Conservation (phyloP, 2,113 vertebrate species). For the Podarcis raffonei region DNA sequence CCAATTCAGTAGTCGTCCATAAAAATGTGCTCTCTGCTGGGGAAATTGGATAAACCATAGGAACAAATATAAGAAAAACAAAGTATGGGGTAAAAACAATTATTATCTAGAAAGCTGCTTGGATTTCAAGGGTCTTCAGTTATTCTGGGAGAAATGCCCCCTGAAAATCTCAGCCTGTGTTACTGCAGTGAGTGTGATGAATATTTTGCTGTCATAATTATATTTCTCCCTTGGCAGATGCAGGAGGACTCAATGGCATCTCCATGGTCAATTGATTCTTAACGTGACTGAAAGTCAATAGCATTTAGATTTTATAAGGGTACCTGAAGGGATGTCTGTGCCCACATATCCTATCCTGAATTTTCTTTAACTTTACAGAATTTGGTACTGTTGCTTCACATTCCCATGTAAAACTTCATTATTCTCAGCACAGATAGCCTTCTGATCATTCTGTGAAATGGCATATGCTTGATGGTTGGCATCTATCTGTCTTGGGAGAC, state of each 20-base stretch:
- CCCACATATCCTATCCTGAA: not conserved
- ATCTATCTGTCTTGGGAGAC: no score
- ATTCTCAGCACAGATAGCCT: not conserved
- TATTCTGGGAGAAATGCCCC: not conserved
- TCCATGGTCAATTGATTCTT: not conserved
- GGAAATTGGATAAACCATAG: constrained; percentile 27
- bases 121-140: constrained; percentile 33
- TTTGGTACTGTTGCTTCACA: no score
- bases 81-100: not conserved
- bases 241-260: not conserved
- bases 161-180: constrained; percentile 20
- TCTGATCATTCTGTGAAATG: not conserved
- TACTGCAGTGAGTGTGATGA: constrained; percentile 8
- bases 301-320: not conserved
- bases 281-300: not conserved
- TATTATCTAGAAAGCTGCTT: not conserved
- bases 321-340: not conserved
- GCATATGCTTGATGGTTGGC: no score
- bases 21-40: constrained; percentile 3
- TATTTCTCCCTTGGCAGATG: not conserved
- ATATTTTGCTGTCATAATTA: not conserved
- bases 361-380: not conserved
- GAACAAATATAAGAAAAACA: not conserved
- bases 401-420: no score
- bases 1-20: constrained; percentile 17